phyloP scores from a whole-genome alignment of 2,113 vertebrate species.

The Tinamus guttatus region DNA sequence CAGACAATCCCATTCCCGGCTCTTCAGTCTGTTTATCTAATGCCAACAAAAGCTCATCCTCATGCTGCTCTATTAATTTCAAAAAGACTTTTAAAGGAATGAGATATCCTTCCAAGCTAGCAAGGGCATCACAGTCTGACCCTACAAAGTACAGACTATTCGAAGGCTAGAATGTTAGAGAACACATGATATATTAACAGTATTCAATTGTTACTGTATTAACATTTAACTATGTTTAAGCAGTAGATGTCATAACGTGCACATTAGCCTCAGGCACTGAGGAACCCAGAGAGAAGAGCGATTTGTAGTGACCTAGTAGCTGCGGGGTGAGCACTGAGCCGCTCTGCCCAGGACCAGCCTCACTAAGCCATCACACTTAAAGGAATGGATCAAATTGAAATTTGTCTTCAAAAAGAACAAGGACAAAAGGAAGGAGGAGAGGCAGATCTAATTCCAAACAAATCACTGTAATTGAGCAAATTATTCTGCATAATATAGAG shows the following conservation, averaged over 20 bases:
- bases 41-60: background rate
- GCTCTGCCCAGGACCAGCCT: background rate
- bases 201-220: background rate
- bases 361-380: background rate
- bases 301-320: background rate
- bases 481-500: background rate
- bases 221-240: background rate
- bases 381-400: background rate
- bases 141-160: background rate
- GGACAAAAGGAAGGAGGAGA: background rate
- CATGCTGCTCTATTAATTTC: background rate
- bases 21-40: background rate
- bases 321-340: background rate
- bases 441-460: background rate
- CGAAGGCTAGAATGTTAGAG: accelerated
- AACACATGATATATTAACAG: background rate
- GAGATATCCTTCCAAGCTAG: background rate
- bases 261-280: background rate
- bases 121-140: accelerated
- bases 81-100: background rate
- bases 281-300: background rate
- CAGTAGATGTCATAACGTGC: background rate
- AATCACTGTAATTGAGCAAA: background rate
- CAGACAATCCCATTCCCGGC: background rate
- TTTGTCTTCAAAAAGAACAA: background rate